Evolutionary conservation across 2,797 vertebrate species (phyloP).

Genomic region (Xiphophorus birchmanni): DNA sequence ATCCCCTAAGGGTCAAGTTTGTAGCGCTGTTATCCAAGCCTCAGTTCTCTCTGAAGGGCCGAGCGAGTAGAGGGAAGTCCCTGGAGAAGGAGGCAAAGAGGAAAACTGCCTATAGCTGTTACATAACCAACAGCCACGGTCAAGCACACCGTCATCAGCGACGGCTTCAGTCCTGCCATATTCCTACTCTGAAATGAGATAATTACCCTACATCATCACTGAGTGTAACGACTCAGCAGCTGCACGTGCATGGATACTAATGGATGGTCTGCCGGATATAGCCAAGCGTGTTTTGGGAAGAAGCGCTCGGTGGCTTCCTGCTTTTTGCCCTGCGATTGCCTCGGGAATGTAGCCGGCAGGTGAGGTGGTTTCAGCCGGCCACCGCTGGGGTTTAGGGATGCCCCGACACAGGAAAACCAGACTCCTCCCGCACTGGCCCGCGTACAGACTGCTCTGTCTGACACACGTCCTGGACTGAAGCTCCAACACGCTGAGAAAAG

Average conservation of each 20-base stretch:
- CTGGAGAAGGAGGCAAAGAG: constrained; percentile 31
- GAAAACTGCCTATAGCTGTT: constrained; percentile 8
- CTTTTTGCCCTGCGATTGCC: constrained; percentile 18
- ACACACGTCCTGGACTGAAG: constrained; percentile 60
- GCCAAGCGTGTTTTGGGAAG: constrained; percentile 36
- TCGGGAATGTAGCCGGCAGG: constrained; percentile 32
- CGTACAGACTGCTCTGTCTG: constrained; percentile 55
- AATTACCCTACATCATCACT: neutral
- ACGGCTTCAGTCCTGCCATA: neutral
- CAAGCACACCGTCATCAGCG: constrained; percentile 14
- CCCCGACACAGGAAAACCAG: constrained; percentile 69
- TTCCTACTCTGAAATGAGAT: constrained; percentile 18
- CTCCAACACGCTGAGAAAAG: neutral
- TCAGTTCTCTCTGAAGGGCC: constrained; percentile 30
- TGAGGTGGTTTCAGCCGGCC: constrained; percentile 62
- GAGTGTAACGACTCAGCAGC: neutral
- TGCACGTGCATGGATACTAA: constrained; percentile 50
- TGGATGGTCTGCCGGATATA: constrained; percentile 54
- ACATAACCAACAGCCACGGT: constrained; percentile 18
- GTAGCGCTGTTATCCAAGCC: constrained; percentile 46
- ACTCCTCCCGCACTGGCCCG: constrained; percentile 56
- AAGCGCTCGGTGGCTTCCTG: constrained; percentile 1
- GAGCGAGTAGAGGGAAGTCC: constrained; percentile 45
- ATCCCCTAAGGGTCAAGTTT: constrained; percentile 22
- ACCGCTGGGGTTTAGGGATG: constrained; percentile 64